Evolutionary conservation across 2,888 invertebrate species (phyloP).

Genomic region (Merodon equestris): DNA sequence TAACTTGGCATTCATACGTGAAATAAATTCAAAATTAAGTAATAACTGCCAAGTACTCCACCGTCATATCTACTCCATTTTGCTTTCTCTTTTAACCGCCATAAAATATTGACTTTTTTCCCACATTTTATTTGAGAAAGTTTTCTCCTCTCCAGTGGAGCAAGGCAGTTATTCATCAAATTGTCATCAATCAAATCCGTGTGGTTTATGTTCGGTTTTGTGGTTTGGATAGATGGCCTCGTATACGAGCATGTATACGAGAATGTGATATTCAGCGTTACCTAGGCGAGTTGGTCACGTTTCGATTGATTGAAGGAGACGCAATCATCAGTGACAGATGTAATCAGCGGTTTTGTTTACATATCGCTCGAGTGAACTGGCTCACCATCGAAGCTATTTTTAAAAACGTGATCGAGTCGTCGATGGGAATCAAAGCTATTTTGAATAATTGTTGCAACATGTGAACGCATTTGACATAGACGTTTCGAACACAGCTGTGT

Average conservation of each 20-base stretch:
- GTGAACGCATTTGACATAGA: not conserved
- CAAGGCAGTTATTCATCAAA: too few species aligned
- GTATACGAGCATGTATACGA: too few species aligned
- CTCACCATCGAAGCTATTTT: not conserved
- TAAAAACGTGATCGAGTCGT: constrained; percentile 1
- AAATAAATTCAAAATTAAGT: constrained; percentile 7
- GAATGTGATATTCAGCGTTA: too few species aligned
- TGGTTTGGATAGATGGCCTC: too few species aligned
- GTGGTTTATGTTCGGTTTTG: not conserved
- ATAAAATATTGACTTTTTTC: too few species aligned
- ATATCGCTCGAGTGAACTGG: not conserved
- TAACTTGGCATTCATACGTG: constrained; percentile 9
- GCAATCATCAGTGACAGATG: constrained; percentile 21
- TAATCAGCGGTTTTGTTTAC: constrained; percentile 5
- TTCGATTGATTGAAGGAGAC: constrained; percentile 18
- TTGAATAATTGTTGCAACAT: constrained; percentile 5
- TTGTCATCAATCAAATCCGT: not conserved
- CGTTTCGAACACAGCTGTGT: too few species aligned
- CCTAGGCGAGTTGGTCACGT: constrained; percentile 3
- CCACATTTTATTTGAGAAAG: too few species aligned
- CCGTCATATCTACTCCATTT: too few species aligned
- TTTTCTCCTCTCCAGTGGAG: too few species aligned
- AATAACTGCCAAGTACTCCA: not conserved
- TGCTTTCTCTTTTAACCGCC: too few species aligned
- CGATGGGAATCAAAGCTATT: too few species aligned